A percentile compares a stretch with the other conserved stretches of the same genome.
Conservation (phyloP, 2,888 invertebrate genomes). For the Perdita meconis region DNA sequence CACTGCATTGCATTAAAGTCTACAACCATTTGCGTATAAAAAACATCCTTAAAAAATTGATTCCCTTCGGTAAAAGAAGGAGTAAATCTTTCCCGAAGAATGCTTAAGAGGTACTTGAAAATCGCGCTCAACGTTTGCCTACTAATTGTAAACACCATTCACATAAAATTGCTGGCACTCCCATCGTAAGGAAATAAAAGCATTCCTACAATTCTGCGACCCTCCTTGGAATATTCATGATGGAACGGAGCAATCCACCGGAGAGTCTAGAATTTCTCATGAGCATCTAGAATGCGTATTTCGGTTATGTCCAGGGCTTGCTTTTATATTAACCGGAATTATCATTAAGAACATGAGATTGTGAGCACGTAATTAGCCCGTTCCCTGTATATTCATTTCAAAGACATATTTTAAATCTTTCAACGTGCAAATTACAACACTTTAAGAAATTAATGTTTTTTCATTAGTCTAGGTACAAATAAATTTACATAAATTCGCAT, state of each 20-base stretch:
- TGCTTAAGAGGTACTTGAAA: not conserved
- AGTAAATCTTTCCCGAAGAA: not conserved
- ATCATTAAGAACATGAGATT: constrained; percentile 37
- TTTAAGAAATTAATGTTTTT: not conserved
- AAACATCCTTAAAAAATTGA: not conserved
- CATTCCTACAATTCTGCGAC: constrained; percentile 4
- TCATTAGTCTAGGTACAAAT: too few species aligned
- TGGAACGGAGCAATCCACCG: constrained; percentile 45
- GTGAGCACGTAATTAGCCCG: constrained; percentile 38
- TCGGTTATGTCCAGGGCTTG: constrained; percentile 33
- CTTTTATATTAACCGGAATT: constrained; percentile 50
- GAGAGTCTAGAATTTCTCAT: constrained; percentile 32
- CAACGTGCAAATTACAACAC: not conserved
- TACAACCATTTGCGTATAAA: not conserved
- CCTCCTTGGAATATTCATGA: constrained; percentile 49
- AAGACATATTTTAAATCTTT: constrained; percentile 16
- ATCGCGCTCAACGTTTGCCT: too few species aligned
- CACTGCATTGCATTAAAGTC: too few species aligned
- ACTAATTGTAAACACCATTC: not conserved
- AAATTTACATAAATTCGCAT: too few species aligned
- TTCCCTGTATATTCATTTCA: constrained; percentile 40
- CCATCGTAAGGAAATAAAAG: constrained; percentile 18
- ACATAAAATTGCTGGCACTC: constrained; percentile 9
- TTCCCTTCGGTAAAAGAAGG: not conserved
- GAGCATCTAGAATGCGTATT: constrained; percentile 37